Evolutionary conservation across 2,888 invertebrate genomes (phyloP).

Genomic region (Tiphia femorata): DNA sequence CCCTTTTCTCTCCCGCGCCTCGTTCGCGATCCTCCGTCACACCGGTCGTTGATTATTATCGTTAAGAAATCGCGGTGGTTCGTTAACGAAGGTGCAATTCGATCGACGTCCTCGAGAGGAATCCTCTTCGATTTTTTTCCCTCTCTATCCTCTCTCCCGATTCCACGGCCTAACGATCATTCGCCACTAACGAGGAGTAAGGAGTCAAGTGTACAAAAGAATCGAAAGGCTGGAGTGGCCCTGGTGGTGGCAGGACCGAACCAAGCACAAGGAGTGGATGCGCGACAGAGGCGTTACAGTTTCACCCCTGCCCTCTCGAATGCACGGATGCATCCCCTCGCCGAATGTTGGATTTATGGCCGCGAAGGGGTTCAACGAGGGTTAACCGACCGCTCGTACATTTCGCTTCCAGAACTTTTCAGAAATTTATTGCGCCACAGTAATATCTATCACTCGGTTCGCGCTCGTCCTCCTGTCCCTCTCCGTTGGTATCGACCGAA

Average conservation of each 20-base stretch:
- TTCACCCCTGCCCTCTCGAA: constrained; percentile 1
- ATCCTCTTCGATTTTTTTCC: too few relatives aligned
- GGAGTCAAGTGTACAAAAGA: constrained; percentile 15
- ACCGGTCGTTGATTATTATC: too few relatives aligned
- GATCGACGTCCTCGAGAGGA: too few relatives aligned
- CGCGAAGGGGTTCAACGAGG: constrained; percentile 13
- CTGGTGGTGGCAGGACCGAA: constrained; percentile 2
- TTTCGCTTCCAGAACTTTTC: constrained; percentile 27
- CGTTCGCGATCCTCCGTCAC: too few relatives aligned
- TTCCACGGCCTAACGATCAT: constrained; percentile 7
- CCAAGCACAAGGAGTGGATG: too few relatives aligned
- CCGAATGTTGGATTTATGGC: constrained; percentile 20
- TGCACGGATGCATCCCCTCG: constrained; percentile 17
- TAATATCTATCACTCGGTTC: constrained; percentile 1
- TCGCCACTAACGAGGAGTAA: constrained; percentile 18
- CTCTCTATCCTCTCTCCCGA: background rate
- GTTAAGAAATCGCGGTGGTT: too few relatives aligned
- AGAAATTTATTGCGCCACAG: constrained; percentile 17
- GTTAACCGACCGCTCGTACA: constrained; percentile 13
- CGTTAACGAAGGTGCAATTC: too few relatives aligned
- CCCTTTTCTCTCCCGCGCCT: too few relatives aligned
- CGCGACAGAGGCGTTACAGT: too few relatives aligned
- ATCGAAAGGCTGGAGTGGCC: constrained; percentile 3
- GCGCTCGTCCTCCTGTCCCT: constrained; percentile 1
- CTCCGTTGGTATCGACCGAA: too few relatives aligned